Evolutionary conservation across 1,140 invertebrate species (phyloP), one percentile per base, ranked within the genome.

Genomic region (Sitophilus oryzae): DNA sequence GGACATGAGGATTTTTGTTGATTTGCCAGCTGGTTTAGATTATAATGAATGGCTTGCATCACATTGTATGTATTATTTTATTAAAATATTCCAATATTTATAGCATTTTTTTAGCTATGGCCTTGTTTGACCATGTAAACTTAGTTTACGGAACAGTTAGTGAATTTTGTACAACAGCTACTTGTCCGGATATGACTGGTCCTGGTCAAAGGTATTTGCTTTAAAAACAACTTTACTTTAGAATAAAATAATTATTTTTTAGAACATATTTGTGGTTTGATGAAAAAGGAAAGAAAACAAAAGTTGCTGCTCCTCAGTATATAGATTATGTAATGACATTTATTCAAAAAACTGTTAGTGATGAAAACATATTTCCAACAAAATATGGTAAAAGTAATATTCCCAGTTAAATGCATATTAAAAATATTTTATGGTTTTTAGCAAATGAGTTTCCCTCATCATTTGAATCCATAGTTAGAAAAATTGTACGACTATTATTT

Each of bases 261-360:
- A 94, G 93, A 79, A 89, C 89, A 69, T 98, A 96, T 82, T 82
- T 93, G 67, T 98, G 94, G 95, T 91, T 93, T 77, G 95, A 98
- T 77, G 94, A 98, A 73, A 96, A 95, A 76, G 94, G 95, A 41
- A 98, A 98, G 79, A 97, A 97, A 77, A 91, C 86, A 42, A 90
- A 93, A 75, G 89, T 96, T 64, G 88, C 94, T 59, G 94, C 94
- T 57, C 93, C 94, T 58, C 94, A 98, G 76, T 98, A 98, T 76
- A 90, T 98, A 74, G 95, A 98, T 78, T 97, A 95, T 79, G 93
- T 96, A 68, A 97, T 97, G 91, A 95, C 93, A 42, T 96, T 89
- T 77, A 94, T 91, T 60, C 93, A 98, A 74, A 94, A 94, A 77
- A 95, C 91, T 64, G 86, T 98, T 74, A 93, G 88, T 75, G 94